Evolutionary conservation across 2,113 vertebrate genomes (phyloP).

Genomic region (Garra rufa): DNA sequence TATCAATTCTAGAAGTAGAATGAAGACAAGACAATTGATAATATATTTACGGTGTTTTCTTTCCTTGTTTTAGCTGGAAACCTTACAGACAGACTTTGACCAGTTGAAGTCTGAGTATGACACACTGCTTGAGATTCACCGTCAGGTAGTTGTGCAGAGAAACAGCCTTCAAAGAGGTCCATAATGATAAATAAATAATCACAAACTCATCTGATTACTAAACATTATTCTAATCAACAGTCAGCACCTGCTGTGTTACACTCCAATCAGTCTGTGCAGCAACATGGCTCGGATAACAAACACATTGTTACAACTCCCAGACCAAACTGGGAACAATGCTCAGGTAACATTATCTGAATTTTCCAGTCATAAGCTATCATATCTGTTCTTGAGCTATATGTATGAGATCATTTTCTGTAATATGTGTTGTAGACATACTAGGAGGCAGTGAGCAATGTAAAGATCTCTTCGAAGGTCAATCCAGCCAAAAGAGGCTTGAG

Average conservation of each 20-base stretch:
- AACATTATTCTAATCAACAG: constrained; percentile 11
- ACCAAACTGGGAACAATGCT: constrained; percentile 38
- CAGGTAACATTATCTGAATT: not conserved
- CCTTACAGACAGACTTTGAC: constrained; percentile 74
- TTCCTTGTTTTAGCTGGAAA: constrained; percentile 69
- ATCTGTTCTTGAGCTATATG: constrained; percentile 1
- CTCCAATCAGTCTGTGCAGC: not conserved
- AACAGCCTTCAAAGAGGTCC: constrained; percentile 62
- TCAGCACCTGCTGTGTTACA: not conserved
- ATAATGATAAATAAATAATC: constrained; percentile 49
- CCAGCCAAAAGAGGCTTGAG: constrained; percentile 74
- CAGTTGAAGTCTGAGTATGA: constrained; percentile 76
- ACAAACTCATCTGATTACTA: constrained; percentile 57
- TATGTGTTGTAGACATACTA: constrained; percentile 59
- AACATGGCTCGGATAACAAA: constrained; percentile 25
- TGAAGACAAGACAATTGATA: not conserved
- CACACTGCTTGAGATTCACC: constrained; percentile 77
- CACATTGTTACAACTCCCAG: constrained; percentile 31
- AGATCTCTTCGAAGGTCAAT: constrained; percentile 69
- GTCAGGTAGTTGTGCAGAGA: constrained; percentile 63
- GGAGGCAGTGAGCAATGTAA: constrained; percentile 69
- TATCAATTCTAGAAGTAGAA: not conserved
- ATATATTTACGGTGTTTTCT: not conserved
- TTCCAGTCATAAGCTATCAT: not conserved
- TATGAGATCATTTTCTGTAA: not conserved